These are phyloP conservation scores for Cynoglossus semilaevis DNA, from an alignment of 2,113 vertebrate species.

Conservation along the genomic window DNA sequence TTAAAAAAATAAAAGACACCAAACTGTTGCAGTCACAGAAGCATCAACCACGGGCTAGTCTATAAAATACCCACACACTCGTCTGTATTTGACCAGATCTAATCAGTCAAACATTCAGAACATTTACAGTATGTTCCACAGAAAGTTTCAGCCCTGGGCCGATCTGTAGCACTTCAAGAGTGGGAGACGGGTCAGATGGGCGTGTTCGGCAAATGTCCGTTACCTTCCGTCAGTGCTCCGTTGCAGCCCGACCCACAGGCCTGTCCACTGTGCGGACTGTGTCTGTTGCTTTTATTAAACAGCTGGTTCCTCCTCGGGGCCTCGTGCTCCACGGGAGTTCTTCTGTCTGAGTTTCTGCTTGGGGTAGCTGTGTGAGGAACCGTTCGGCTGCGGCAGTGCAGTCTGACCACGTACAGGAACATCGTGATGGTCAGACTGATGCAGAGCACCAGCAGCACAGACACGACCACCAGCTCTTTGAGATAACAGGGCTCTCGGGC, in stretches of 20 bases:
- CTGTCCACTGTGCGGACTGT: slow-evolving; percentile 20
- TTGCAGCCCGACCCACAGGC: slow-evolving; percentile 44
- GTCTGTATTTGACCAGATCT: not conserved
- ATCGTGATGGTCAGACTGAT: slow-evolving; percentile 57
- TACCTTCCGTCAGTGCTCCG: slow-evolving; percentile 47
- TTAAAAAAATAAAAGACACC: too few relatives aligned
- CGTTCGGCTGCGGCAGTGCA: slow-evolving; percentile 47
- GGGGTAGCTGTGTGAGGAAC: slow-evolving; percentile 37
- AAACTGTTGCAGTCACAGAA: too few relatives aligned
- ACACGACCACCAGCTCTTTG: slow-evolving; percentile 72
- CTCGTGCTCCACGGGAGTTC: slow-evolving; percentile 49
- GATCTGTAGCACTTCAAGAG: not conserved
- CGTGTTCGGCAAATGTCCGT: slow-evolving; percentile 73
- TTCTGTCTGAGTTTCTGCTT: slow-evolving; percentile 22
- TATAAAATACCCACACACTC: not conserved
- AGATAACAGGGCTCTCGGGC: slow-evolving; percentile 46
- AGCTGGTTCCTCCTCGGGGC: slow-evolving; percentile 33
- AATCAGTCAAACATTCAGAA: not conserved
- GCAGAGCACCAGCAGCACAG: slow-evolving; percentile 64
- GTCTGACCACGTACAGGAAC: slow-evolving; percentile 49
- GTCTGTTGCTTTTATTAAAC: slow-evolving; percentile 35
- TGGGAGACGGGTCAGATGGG: slow-evolving; percentile 58
- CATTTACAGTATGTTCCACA: not conserved
- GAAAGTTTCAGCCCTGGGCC: not conserved
- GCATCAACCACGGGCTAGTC: not conserved